Evolutionary conservation across 2,113 vertebrate species (phyloP).

Genomic region (Ictalurus punctatus): DNA sequence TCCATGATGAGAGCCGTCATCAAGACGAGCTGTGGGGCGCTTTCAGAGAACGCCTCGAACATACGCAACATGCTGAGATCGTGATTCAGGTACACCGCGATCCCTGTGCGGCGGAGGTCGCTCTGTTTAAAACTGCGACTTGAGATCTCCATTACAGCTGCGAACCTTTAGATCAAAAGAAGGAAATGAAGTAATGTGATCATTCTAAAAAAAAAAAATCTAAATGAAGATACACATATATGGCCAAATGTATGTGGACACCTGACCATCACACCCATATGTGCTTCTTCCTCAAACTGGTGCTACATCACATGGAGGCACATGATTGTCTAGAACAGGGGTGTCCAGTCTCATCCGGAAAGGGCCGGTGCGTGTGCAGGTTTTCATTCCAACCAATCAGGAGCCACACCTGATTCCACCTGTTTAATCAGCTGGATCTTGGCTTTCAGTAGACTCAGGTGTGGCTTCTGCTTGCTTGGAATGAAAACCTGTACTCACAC

Average conservation of each 20-base stretch:
- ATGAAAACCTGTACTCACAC: too few relatives aligned
- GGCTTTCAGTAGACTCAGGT: too few relatives aligned
- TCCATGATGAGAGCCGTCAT: conserved; percentile 67
- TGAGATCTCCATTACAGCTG: conserved; percentile 40
- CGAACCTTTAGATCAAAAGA: conserved; percentile 29
- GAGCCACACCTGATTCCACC: too few relatives aligned
- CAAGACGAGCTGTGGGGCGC: conserved; percentile 76
- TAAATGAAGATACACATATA: background rate
- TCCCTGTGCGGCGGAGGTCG: conserved; percentile 37
- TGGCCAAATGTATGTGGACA: background rate
- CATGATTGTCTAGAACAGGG: background rate
- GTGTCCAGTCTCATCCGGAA: too few relatives aligned
- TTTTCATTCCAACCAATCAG: too few relatives aligned
- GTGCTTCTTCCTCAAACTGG: background rate
- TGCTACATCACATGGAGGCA: background rate
- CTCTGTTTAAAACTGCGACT: background rate
- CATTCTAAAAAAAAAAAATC: background rate
- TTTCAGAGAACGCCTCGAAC: conserved; percentile 82
- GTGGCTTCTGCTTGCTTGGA: too few relatives aligned
- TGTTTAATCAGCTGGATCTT: too few relatives aligned
- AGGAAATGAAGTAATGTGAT: background rate
- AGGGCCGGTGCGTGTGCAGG: too few relatives aligned
- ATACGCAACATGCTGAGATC: conserved; percentile 85
- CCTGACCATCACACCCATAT: background rate
- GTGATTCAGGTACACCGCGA: conserved; percentile 69